phyloP scores from a whole-genome alignment of 2,888 invertebrate species.

The Stramonita haemastoma region DNA sequence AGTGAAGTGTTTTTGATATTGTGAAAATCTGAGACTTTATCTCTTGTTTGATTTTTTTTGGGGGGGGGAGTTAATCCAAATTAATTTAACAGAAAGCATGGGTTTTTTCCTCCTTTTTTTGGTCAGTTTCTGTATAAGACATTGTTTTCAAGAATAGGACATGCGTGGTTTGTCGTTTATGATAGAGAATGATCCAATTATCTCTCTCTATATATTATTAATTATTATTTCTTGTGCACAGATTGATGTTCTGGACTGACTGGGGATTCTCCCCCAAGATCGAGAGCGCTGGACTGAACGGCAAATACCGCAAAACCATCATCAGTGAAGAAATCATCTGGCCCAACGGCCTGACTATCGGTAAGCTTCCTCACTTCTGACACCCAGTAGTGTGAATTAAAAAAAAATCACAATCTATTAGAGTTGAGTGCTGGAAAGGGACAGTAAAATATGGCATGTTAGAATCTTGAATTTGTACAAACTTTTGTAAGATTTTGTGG shows the following conservation, averaged over 20 bases:
- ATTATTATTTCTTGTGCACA: conserved; percentile 71
- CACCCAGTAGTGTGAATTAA: too few species aligned
- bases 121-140: too few species aligned
- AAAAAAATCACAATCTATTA: too few species aligned
- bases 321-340: conserved; percentile 91
- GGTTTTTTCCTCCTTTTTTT: background rate
- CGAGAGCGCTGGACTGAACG: conserved; percentile 97
- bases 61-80: too few species aligned
- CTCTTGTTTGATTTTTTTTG: background rate
- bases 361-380: conserved; percentile 54
- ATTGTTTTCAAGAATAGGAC: background rate
- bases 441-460: too few species aligned
- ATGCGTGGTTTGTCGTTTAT: background rate
- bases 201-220: too few species aligned
- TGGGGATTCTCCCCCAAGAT: conserved; percentile 96
- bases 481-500: too few species aligned
- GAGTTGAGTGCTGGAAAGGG: too few species aligned
- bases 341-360: conserved; percentile 96
- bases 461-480: too few species aligned
- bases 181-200: background rate
- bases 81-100: background rate
- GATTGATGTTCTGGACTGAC: conserved; percentile 99
- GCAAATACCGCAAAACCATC: conserved; percentile 88
- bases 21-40: too few species aligned
- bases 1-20: too few species aligned